These are phyloP conservation scores for Pelmatolapia mariae DNA, from an alignment of 2,113 vertebrate species.

Conservation along the genomic window DNA sequence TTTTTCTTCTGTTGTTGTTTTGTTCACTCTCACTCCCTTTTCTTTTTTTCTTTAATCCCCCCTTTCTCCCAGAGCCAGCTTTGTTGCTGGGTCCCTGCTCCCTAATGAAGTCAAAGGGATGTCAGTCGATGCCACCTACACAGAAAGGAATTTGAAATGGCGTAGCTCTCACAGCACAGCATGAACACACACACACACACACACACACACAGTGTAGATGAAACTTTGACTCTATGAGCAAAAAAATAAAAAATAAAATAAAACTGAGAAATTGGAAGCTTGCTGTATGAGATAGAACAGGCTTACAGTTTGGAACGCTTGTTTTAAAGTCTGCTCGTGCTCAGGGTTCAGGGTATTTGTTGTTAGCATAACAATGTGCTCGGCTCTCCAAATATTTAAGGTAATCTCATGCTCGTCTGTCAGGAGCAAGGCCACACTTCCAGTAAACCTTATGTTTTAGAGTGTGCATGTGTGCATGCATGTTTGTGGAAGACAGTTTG, in stretches of 20 bases:
- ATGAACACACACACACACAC: not conserved
- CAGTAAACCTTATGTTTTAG: slow-evolving; percentile 39
- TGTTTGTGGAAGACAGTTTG: slow-evolving; percentile 17
- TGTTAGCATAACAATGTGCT: slow-evolving; percentile 59
- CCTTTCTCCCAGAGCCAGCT: slow-evolving; percentile 52
- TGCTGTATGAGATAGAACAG: slow-evolving; percentile 35
- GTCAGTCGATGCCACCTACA: slow-evolving; percentile 69
- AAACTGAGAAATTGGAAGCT: slow-evolving; percentile 31
- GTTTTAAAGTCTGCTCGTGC: slow-evolving; percentile 51
- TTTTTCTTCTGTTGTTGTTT: slow-evolving; percentile 59
- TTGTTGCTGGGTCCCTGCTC: slow-evolving; percentile 66
- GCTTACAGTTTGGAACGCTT: slow-evolving; percentile 34
- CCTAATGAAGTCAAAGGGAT: slow-evolving; percentile 72
- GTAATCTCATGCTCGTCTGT: slow-evolving; percentile 54
- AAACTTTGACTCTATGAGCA: slow-evolving; percentile 36
- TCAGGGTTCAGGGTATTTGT: slow-evolving; percentile 45
- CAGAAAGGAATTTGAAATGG: slow-evolving; percentile 68
- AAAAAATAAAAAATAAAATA: not conserved
- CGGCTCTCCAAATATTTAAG: slow-evolving; percentile 65
- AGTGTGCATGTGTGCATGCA: not conserved
- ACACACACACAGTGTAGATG: not conserved
- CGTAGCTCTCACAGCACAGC: slow-evolving; percentile 29
- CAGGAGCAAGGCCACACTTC: slow-evolving; percentile 36
- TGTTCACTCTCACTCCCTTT: slow-evolving; percentile 35
- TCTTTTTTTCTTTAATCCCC: slow-evolving; percentile 47